Evolutionary conservation across 2,113 vertebrate species (phyloP).

Genomic region (Larimichthys polyactis): DNA sequence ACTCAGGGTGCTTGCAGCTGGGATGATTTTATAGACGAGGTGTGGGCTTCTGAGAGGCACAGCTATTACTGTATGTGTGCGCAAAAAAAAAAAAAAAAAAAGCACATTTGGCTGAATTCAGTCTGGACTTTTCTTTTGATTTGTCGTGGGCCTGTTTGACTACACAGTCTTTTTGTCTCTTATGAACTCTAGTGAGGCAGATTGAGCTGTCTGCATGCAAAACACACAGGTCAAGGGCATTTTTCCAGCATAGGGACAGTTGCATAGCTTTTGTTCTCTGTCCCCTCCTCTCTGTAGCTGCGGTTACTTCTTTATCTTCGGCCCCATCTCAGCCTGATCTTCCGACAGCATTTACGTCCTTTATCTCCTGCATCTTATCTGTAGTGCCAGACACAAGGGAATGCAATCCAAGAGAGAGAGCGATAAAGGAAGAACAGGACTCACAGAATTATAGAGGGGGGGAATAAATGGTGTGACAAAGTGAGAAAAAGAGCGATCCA

Average conservation of each 20-base stretch:
- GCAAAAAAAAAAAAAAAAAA: conserved; percentile 19
- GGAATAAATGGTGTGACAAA: conserved; percentile 1
- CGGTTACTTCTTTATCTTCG: conserved; percentile 44
- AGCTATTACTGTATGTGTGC: conserved; percentile 15
- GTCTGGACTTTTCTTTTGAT: conserved; percentile 1
- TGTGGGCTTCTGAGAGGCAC: conserved; percentile 10
- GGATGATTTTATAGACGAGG: conserved; percentile 36
- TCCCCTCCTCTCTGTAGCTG: not conserved
- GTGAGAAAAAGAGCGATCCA: conserved; percentile 8
- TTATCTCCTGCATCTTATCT: conserved; percentile 68
- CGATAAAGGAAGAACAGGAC: conserved; percentile 24
- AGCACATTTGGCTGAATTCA: conserved; percentile 10
- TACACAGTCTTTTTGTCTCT: not conserved
- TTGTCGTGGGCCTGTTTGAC: not conserved
- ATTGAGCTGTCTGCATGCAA: conserved; percentile 3
- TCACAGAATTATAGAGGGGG: conserved; percentile 15
- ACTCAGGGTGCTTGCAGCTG: conserved; percentile 20
- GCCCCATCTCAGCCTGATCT: conserved; percentile 50
- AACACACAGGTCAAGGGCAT: conserved; percentile 35
- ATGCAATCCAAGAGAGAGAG: conserved; percentile 23
- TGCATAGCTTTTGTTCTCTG: conserved; percentile 25
- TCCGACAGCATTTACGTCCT: conserved; percentile 45
- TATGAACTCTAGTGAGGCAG: conserved; percentile 1
- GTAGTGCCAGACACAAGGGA: conserved; percentile 57
- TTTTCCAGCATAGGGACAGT: not conserved